These are phyloP conservation scores for Brachyrhaphis roseni DNA, from an alignment of 2,797 vertebrate species.

Conservation along the genomic window DNA sequence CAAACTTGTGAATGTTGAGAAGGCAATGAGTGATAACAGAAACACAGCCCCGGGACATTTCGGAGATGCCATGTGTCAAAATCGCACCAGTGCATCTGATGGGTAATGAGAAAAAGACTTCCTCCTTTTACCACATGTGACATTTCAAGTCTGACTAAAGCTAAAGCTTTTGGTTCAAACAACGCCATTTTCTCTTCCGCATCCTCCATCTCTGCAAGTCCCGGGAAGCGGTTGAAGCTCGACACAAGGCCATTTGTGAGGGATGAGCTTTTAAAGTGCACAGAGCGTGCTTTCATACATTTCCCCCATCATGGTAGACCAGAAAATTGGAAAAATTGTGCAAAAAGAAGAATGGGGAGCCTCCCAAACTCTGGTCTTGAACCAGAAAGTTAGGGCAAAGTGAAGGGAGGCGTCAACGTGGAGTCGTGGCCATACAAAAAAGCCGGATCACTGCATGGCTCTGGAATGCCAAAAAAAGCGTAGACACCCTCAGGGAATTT, in stretches of 20 bases:
- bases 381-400: slow-evolving; percentile 39
- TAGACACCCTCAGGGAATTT: slow-evolving; percentile 52
- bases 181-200: slow-evolving; percentile 41
- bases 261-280: slow-evolving; percentile 48
- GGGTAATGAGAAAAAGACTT: slow-evolving; percentile 13
- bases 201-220: slow-evolving; percentile 53
- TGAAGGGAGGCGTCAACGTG: slow-evolving; percentile 32
- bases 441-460: slow-evolving; percentile 54
- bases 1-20: slow-evolving; percentile 16
- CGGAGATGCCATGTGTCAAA: slow-evolving; percentile 28
- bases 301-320: slow-evolving; percentile 55
- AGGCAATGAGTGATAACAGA: slow-evolving; percentile 34
- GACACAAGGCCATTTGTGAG: slow-evolving; percentile 66
- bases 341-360: slow-evolving; percentile 54
- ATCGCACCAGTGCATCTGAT: slow-evolving; percentile 23
- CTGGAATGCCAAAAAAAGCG: slow-evolving; percentile 63
- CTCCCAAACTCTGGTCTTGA: slow-evolving; percentile 63
- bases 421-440: slow-evolving; percentile 55
- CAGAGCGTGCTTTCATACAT: slow-evolving; percentile 70
- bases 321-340: slow-evolving; percentile 69
- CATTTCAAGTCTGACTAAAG: slow-evolving; percentile 22
- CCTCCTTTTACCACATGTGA: slow-evolving; percentile 14
- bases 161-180: slow-evolving; percentile 22
- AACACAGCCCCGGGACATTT: slow-evolving; percentile 22
- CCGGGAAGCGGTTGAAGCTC: slow-evolving; percentile 40